Evolutionary conservation across 2,888 invertebrate genomes (phyloP).

Genomic region (Tiliacea citrago): DNA sequence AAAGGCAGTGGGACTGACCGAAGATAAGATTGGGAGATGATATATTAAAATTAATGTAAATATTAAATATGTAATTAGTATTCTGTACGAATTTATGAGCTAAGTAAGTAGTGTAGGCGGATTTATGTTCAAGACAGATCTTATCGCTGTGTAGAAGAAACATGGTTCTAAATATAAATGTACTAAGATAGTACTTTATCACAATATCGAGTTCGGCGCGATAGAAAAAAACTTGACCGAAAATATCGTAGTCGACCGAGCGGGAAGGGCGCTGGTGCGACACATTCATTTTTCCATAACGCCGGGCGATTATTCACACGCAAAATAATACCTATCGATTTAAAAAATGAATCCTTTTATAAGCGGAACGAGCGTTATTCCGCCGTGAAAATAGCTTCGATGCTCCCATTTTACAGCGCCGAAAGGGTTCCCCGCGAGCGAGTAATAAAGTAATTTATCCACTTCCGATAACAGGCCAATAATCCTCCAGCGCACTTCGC

Average conservation of each 20-base stretch:
- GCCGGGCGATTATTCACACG: conserved; percentile 70
- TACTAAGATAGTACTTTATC: conserved; percentile 39
- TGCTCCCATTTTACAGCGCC: conserved; percentile 75
- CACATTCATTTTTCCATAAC: conserved; percentile 71
- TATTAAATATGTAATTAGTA: conserved; percentile 49
- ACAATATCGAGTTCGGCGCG: conserved; percentile 34
- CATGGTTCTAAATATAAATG: conserved; percentile 13
- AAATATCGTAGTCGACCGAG: conserved; percentile 59
- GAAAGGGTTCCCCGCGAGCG: conserved; percentile 81
- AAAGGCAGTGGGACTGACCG: conserved; percentile 56
- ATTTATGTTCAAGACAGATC: conserved; percentile 33
- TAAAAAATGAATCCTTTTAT: conserved; percentile 81
- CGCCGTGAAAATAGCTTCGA: conserved; percentile 80
- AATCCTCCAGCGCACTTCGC: conserved; percentile 78
- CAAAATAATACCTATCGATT: conserved; percentile 79
- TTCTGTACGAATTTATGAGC: conserved; percentile 30
- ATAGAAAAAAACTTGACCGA: conserved; percentile 64
- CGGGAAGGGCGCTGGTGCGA: conserved; percentile 62
- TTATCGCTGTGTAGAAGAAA: conserved; percentile 12
- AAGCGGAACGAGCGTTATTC: conserved; percentile 81
- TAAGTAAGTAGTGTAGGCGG: conserved; percentile 13
- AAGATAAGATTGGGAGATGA: conserved; percentile 60
- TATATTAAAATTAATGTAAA: conserved; percentile 60
- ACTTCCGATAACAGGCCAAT: conserved; percentile 87
- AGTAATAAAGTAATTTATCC: conserved; percentile 89